Evolutionary conservation across 2,113 vertebrate species (phyloP), one percentile per base, ranked within the genome.

Genomic region (Amphiprion ocellaris): DNA sequence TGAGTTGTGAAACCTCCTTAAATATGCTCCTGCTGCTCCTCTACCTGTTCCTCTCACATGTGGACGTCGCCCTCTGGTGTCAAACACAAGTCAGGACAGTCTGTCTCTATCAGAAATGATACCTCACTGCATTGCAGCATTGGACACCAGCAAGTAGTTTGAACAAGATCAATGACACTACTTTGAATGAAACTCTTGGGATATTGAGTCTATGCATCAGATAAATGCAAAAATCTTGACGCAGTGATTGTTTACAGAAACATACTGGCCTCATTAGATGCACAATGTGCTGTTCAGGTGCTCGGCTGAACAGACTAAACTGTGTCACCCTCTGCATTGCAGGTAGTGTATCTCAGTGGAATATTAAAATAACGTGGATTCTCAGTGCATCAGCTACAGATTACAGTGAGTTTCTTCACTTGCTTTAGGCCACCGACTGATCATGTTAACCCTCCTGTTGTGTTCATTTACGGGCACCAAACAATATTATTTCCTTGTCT

Each of bases 91-190:
- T 46, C 17, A 84, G 12, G 63, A 80, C 90, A 85, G 1, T 39
- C 28, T 23, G 21, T 26, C 26, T 41, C 11, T n/a, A 30, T 65
- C 61, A 71, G 47, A 17, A 62, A 63, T 47, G 74, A 79, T 82
- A 61, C 87, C 70, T 89, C 89, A 89, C 94, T 94, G 93, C 94
- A 94, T 92, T 95, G 93, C 93, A 94, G 92, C 90, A 89, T 19
- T 74, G 78, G 64, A 72, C 49, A 9, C 63, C 68, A 67, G 78
- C 73, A 77, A 69, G 67, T 56, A 76, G 37, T 81, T 82, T 59
- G 54, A 81, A 79, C 52, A 10, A 37, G 61, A 79, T 87, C 52
- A 62, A 56, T 84, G 11, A 30, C 26, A 59, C 60, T 7, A 47
- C 77, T 81, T 52, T 68, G 26, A 58, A 26, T 59, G 37, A 69